A percentile compares a stretch with the other conserved stretches of the same genome.
These are phyloP conservation scores for Chymomyza amoena DNA, from an alignment of 2,888 invertebrate genomes.

Conservation along the genomic window DNA sequence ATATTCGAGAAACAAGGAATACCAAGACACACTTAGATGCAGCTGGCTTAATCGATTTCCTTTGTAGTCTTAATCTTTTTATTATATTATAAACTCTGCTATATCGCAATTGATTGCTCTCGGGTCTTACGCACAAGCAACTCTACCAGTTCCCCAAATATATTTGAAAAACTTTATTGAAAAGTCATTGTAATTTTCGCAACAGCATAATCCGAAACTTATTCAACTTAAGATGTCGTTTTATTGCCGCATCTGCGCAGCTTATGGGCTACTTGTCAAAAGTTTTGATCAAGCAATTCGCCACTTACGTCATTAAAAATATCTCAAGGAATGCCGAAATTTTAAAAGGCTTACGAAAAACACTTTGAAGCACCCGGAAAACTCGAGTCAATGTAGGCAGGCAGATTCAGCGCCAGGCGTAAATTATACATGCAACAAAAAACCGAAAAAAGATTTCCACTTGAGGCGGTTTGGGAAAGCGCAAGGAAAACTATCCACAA, in stretches of 20 bases:
- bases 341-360: slow-evolving; percentile 38
- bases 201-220: too few species aligned
- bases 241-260: neutral
- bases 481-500: slow-evolving; percentile 21
- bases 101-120: too few species aligned
- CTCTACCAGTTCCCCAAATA: too few species aligned
- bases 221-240: neutral
- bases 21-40: too few species aligned
- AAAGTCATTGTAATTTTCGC: too few species aligned
- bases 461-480: slow-evolving; percentile 36
- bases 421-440: neutral
- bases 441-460: neutral
- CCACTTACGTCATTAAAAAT: slow-evolving; percentile 32
- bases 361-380: slow-evolving; percentile 52
- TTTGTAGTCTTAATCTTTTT: too few species aligned
- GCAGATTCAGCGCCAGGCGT: slow-evolving; percentile 14
- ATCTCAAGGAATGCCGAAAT: slow-evolving; percentile 8
- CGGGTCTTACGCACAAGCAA: too few species aligned
- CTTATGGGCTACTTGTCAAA: neutral
- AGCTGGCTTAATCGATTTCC: too few species aligned
- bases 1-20: too few species aligned
- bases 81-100: too few species aligned
- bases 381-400: slow-evolving; percentile 18
- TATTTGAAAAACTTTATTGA: too few species aligned
- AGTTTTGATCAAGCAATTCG: slow-evolving; percentile 33